phyloP scores from a whole-genome alignment of 2,797 vertebrate species.

The Xenopus petersii region DNA sequence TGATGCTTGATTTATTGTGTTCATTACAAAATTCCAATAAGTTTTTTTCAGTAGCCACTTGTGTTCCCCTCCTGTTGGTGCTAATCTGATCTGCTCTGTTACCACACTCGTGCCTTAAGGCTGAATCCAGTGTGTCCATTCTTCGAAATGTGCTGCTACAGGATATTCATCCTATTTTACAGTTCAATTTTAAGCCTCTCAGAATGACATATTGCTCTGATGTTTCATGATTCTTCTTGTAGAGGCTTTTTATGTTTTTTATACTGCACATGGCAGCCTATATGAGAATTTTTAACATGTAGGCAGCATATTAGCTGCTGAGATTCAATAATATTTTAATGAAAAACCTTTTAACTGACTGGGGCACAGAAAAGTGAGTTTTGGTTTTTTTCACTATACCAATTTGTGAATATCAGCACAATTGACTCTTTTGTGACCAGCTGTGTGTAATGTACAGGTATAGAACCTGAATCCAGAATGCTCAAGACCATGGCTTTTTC shows the following conservation, averaged over 20 bases:
- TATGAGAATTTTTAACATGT: neutral
- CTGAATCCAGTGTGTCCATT: neutral
- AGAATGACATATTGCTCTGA: neutral
- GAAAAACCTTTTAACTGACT: neutral
- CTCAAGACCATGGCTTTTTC: no score
- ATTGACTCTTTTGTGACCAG: no score
- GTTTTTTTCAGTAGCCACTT: constrained; percentile 1
- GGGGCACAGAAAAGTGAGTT: neutral
- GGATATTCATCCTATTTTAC: constrained; percentile 1
- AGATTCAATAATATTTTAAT: neutral
- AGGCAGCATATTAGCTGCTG: neutral
- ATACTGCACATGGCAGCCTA: neutral
- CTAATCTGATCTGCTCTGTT: neutral
- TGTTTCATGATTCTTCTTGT: neutral
- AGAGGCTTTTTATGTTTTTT: neutral
- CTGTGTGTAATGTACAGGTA: no score
- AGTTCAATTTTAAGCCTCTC: neutral
- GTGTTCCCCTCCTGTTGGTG: neutral
- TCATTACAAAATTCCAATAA: neutral
- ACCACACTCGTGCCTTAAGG: neutral
- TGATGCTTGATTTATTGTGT: no score
- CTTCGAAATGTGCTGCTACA: neutral
- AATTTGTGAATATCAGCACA: no score
- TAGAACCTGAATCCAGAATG: no score
- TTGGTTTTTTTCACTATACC: neutral